phyloP scores from a whole-genome alignment of 2,888 invertebrate species.

The Noctuana brunneofusca region DNA sequence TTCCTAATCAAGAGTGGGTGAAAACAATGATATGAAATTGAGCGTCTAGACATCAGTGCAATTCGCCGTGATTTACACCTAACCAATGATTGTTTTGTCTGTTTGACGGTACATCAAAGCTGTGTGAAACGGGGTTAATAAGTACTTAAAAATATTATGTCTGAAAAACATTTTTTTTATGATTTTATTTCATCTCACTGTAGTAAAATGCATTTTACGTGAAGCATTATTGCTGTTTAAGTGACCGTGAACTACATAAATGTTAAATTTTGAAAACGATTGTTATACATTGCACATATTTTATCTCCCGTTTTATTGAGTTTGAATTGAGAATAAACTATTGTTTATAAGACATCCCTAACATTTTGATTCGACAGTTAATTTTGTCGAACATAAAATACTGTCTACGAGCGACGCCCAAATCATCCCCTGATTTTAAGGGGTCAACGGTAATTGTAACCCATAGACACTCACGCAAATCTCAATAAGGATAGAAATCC shows the following conservation, averaged over 20 bases:
- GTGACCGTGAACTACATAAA: constrained; percentile 1
- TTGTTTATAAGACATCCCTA: too few relatives aligned
- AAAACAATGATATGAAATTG: constrained; percentile 62
- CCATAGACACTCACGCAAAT: too few relatives aligned
- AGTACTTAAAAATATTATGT: constrained; percentile 36
- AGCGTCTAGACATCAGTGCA: constrained; percentile 66
- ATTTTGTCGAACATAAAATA: too few relatives aligned
- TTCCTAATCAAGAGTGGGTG: constrained; percentile 60
- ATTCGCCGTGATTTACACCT: constrained; percentile 60
- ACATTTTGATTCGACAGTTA: too few relatives aligned
- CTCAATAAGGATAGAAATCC: too few relatives aligned
- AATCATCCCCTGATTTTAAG: too few relatives aligned
- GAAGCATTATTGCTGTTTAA: constrained; percentile 9
- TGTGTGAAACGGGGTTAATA: constrained; percentile 41
- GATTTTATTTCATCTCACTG: background rate
- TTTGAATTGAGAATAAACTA: too few relatives aligned
- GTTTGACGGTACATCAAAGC: constrained; percentile 42
- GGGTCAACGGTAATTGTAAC: too few relatives aligned
- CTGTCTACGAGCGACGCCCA: too few relatives aligned
- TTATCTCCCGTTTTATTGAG: background rate
- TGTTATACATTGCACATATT: background rate
- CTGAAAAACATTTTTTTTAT: constrained; percentile 15
- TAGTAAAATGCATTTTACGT: constrained; percentile 15
- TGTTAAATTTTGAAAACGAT: background rate
- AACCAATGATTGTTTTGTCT: constrained; percentile 45